Conservation (phyloP, 2,113 vertebrate species). For the Piaya cayana region DNA sequence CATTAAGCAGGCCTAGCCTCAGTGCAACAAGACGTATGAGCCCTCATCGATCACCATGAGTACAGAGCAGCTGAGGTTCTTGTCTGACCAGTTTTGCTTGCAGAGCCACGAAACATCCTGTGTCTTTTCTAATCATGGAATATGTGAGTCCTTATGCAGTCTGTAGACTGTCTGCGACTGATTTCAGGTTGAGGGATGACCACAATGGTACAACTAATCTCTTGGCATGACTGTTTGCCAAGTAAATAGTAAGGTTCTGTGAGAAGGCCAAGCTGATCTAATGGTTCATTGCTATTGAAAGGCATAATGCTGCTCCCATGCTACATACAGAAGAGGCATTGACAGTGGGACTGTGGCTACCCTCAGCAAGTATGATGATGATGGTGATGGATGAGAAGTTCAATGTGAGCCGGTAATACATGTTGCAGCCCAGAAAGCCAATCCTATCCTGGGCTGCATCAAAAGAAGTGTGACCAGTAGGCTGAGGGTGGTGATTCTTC, state of each 20-base stretch:
- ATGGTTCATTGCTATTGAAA: not conserved
- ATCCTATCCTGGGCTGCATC: no score
- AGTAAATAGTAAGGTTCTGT: not conserved
- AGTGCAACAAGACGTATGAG: not conserved
- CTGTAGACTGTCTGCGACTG: not conserved
- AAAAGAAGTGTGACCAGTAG: no score
- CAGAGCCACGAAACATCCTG: not conserved
- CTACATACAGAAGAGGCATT: no score
- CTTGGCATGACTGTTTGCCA: not conserved
- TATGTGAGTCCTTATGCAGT: not conserved
- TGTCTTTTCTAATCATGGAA: not conserved
- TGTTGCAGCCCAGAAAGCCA: no score
- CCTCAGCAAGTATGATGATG: no score
- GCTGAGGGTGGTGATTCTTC: no score
- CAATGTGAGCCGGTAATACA: no score
- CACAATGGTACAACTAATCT: not conserved
- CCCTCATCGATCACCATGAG: not conserved
- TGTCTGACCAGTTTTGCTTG: not conserved
- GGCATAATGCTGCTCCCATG: not conserved
- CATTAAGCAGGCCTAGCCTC: not conserved
- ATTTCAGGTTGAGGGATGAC: not conserved
- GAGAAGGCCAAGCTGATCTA: not conserved
- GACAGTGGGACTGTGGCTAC: no score
- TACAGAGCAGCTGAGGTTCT: not conserved
- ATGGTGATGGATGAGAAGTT: no score